Percentiles rank a stretch among this genome's conserved stretches.
Conservation (phyloP, 1,140 invertebrate species). For the Yoshiicerus persimilis region DNA sequence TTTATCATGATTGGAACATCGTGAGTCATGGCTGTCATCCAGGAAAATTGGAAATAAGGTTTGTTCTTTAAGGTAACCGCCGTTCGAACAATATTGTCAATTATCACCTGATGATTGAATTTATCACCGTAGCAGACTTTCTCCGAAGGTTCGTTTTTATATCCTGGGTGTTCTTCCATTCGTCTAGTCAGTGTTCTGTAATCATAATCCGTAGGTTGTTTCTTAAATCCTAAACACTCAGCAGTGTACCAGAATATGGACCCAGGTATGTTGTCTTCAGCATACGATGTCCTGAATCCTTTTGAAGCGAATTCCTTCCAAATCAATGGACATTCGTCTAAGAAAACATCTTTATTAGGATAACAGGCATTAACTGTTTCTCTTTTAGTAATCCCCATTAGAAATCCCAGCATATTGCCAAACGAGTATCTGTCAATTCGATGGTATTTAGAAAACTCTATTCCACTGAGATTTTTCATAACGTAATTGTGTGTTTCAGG, state of each 20-base stretch:
- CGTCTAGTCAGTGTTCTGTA: background rate
- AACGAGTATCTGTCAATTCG: background rate
- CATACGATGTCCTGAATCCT: background rate
- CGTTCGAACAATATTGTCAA: too few species aligned
- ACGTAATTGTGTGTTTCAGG: constrained; percentile 67
- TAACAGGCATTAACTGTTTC: background rate
- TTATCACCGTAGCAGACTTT: background rate
- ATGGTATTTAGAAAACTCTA: constrained; percentile 60
- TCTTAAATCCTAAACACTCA: background rate
- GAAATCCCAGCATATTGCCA: background rate
- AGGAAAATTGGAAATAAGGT: too few species aligned
- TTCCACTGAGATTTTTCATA: constrained; percentile 61
- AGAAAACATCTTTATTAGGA: background rate
- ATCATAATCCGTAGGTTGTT: background rate
- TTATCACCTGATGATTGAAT: too few species aligned
- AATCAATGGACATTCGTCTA: background rate
- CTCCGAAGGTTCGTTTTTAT: background rate
- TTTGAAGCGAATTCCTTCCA: too few species aligned
- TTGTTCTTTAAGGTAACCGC: too few species aligned
- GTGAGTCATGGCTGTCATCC: background rate
- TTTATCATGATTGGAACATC: background rate
- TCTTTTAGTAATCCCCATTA: background rate
- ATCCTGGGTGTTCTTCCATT: background rate
- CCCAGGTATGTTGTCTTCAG: background rate
- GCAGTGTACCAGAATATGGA: background rate